A percentile compares a stretch with the other conserved stretches of the same genome.
phyloP scores from a whole-genome alignment of 2,113 vertebrate genomes.

The Pygoscelis adeliae region DNA sequence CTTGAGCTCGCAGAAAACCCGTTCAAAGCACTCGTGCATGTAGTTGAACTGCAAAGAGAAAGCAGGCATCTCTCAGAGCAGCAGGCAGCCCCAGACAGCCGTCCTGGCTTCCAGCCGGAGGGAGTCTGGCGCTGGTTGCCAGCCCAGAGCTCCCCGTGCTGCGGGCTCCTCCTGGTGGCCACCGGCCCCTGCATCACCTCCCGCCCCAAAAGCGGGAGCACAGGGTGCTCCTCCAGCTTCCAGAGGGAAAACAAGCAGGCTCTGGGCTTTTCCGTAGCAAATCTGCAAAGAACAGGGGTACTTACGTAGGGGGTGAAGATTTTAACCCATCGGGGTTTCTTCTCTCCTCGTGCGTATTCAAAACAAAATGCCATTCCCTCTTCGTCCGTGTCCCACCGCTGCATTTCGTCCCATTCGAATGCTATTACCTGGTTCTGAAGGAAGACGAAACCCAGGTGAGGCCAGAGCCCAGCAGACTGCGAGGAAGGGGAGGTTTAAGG shows the following conservation, averaged over 20 bases:
- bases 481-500: neutral
- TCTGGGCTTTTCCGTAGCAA: no score
- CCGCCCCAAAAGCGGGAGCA: neutral
- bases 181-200: neutral
- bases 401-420: constrained; percentile 96
- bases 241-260: neutral
- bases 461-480: no score
- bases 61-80: neutral
- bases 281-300: neutral
- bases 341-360: constrained; percentile 91
- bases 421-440: constrained; percentile 93
- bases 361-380: constrained; percentile 99
- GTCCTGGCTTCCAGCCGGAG: neutral
- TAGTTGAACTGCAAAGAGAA: constrained; percentile 89
- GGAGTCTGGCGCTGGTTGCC: neutral
- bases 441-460: neutral
- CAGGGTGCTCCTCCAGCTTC: neutral
- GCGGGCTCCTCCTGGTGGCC: constrained; percentile 56
- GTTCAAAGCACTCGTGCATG: constrained; percentile 98
- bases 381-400: constrained; percentile 97
- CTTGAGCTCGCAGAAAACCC: constrained; percentile 97
- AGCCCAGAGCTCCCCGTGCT: neutral
- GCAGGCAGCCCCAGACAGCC: neutral
- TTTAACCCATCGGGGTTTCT: constrained; percentile 96
- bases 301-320: constrained; percentile 92